Evolutionary conservation across 2,888 invertebrate species (phyloP), one percentile per base, ranked within the genome.

Genomic region (Heterodera filipjevi): DNA sequence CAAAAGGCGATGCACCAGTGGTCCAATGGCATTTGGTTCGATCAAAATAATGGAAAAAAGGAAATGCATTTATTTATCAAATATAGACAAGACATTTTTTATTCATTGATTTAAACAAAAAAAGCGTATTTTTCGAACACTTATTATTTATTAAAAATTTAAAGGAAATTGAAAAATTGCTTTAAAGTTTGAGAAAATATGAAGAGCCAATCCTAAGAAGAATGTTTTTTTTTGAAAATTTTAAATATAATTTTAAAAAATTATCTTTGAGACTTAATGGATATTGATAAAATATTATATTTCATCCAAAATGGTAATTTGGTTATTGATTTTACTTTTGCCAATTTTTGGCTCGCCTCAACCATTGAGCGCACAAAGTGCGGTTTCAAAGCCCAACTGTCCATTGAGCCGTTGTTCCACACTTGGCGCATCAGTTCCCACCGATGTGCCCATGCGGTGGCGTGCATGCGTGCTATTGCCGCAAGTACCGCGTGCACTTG

Each of bases 401-500:
- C 27, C n/a, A 12, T 5, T 27, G 59, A 6, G 59, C n/a, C 59
- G 33, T 33, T 14, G 33, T 68, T 30, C 44, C n/a, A 27, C 64
- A 77, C 14, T 39, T 53, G 8, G 22, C 39, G 14, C 64, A 77
- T 46, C 83, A 80, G 82, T 22, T 76, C 77, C 1, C n/a, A 2
- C 30, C 71, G 81, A 27, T 82, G 71, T n/a, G 64, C 71, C 84
- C 84, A 85, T 0, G 83, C 82, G 27, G 71, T 66, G 19, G 80
- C 74, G 39, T 78, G 81, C 30, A 84, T 32, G 53, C 66, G 71
- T 30, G 85, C 84, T 19, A 84, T 66, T 72, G 81, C 84, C 33
- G 71, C 71, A 30, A 85, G 73, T 32, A 83, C 39, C 3, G 77
- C 68, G 44, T 76, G 82, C n/a, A 85, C 81, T 30, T 84, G 84